These are phyloP conservation scores for Metalampra italica DNA, from an alignment of 2,888 invertebrate genomes.

Conservation along the genomic window DNA sequence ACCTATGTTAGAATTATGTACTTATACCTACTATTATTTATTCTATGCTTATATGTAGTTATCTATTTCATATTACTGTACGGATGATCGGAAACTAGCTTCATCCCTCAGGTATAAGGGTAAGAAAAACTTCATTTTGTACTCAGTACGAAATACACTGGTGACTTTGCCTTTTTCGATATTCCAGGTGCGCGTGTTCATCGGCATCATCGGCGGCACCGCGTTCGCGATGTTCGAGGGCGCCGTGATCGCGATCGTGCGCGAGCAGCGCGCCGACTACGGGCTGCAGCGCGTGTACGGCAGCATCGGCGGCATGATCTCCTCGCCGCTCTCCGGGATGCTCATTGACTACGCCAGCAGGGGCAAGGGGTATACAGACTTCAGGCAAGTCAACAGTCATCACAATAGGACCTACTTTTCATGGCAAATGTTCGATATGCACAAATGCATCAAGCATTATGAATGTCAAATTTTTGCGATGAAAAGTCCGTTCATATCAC, in stretches of 20 bases:
- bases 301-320: constrained; percentile 87
- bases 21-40: too few relatives aligned
- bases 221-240: constrained; percentile 90
- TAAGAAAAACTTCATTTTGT: too few relatives aligned
- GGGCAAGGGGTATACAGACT: constrained; percentile 84
- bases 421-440: too few relatives aligned
- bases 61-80: too few relatives aligned
- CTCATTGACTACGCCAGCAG: constrained; percentile 86
- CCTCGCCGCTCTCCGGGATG: constrained; percentile 86
- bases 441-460: too few relatives aligned
- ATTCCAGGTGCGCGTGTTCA: constrained; percentile 71
- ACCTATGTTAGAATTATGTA: not conserved
- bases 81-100: too few relatives aligned
- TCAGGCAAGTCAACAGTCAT: constrained; percentile 73
- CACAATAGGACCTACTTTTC: too few relatives aligned
- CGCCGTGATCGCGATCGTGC: constrained; percentile 85
- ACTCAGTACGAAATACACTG: too few relatives aligned
- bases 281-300: constrained; percentile 87
- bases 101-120: too few relatives aligned
- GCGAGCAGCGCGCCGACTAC: constrained; percentile 87
- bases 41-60: not conserved
- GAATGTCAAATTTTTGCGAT: too few relatives aligned
- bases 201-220: constrained; percentile 85
- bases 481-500: too few relatives aligned
- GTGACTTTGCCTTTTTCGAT: too few relatives aligned